A percentile compares a stretch with the other conserved stretches of the same genome.
Conservation (phyloP, 2,113 vertebrate genomes). For the Rhodinocichla rosea region DNA sequence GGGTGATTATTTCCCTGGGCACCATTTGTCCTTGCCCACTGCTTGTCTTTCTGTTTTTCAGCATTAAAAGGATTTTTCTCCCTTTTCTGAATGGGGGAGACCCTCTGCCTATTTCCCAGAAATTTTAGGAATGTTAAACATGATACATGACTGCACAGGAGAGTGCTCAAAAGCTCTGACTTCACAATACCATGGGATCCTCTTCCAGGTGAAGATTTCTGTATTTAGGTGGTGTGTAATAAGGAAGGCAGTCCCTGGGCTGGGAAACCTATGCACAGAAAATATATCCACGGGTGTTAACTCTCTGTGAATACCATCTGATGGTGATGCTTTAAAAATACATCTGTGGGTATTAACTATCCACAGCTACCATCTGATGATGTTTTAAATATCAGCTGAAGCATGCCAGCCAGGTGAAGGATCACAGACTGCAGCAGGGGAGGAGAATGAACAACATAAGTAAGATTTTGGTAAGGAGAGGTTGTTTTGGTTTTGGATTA, state of each 20-base stretch:
- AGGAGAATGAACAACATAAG: not conserved
- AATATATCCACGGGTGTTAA: not conserved
- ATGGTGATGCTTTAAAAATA: not conserved
- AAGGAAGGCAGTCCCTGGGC: not conserved
- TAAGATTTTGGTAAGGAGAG: not conserved
- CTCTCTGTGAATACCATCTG: not conserved
- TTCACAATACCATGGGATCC: not conserved
- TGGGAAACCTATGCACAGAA: not conserved
- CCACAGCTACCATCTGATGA: not conserved
- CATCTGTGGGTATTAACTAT: not conserved
- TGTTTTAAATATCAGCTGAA: not conserved
- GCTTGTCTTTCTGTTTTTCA: not conserved
- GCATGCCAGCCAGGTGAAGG: not conserved
- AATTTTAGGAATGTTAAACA: not conserved
- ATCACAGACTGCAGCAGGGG: not conserved
- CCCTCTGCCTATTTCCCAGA: not conserved
- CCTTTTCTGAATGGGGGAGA: not conserved
- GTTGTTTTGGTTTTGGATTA: not conserved
- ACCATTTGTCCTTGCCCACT: not conserved
- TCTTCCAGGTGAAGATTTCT: not conserved
- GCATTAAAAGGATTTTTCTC: not conserved
- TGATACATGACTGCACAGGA: not conserved
- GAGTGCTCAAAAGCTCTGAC: not conserved
- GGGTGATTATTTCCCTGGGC: not conserved
- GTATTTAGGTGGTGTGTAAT: not conserved